These are phyloP conservation scores for Phenacoccus solenopsis DNA, from an alignment of 1,140 invertebrate species.

Conservation along the genomic window DNA sequence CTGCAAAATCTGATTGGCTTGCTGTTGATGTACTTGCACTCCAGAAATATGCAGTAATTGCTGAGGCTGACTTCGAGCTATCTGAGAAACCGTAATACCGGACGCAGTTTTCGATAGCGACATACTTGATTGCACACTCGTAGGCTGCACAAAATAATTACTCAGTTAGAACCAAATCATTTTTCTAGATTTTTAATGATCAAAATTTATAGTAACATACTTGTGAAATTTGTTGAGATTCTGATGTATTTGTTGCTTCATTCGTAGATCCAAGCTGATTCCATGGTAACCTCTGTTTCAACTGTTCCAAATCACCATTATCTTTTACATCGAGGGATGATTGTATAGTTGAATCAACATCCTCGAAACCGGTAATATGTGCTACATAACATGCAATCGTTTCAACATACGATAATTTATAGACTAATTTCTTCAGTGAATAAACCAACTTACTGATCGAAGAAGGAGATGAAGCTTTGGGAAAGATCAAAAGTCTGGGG, in stretches of 20 bases:
- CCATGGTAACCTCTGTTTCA: conserved; percentile 67
- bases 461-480: conserved; percentile 31
- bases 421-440: conserved; percentile 24
- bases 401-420: conserved; percentile 23
- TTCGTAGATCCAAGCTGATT: conserved; percentile 39
- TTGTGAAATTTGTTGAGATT: background rate
- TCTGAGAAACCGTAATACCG: background rate
- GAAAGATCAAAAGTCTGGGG: conserved; percentile 54
- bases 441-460: conserved; percentile 28
- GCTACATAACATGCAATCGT: conserved; percentile 34
- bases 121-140: background rate
- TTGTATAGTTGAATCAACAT: conserved; percentile 35
- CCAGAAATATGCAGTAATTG: background rate
- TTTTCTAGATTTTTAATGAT: background rate
- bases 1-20: background rate
- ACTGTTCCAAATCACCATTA: conserved; percentile 52
- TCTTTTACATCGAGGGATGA: conserved; percentile 27
- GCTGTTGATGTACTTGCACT: conserved; percentile 14
- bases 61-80: background rate
- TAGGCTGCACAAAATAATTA: background rate
- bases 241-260: background rate
- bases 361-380: conserved; percentile 42
- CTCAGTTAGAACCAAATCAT: background rate
- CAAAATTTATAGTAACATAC: background rate
- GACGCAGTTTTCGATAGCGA: background rate